Conservation (phyloP, 2,113 vertebrate genomes). For the Mus musculus region DNA sequence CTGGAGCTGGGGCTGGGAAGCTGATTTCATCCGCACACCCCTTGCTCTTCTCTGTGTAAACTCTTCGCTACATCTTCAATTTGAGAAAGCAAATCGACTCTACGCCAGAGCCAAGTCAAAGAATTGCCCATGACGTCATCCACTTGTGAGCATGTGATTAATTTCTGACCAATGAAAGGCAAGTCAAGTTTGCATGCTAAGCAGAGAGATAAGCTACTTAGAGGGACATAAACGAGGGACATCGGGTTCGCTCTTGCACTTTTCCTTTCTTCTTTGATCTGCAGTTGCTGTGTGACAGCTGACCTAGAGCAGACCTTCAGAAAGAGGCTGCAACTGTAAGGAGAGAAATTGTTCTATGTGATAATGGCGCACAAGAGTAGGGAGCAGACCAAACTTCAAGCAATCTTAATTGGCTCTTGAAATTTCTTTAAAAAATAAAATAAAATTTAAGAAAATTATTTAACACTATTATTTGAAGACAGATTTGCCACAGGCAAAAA, state of each 20-base stretch:
- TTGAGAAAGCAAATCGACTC: conserved; percentile 1
- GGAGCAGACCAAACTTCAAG: neutral
- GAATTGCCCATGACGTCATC: neutral
- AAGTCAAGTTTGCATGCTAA: neutral
- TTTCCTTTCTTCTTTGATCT: neutral
- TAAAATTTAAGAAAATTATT: neutral
- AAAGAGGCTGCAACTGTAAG: neutral
- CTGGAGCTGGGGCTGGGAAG: neutral
- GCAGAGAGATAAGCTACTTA: neutral
- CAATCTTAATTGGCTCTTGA: neutral
- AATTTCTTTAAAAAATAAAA: neutral
- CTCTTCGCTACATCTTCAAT: neutral
- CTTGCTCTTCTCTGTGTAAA: neutral
- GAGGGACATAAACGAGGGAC: neutral
- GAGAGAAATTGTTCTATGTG: neutral
- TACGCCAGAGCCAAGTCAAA: neutral
- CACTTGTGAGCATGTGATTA: neutral
- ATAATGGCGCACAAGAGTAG: neutral
- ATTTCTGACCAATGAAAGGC: neutral
- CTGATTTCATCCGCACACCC: neutral
- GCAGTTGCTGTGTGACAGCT: neutral
- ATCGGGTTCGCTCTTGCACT: neutral
- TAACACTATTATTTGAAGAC: neutral
- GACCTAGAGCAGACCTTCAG: neutral
- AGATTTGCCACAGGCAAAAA: neutral